phyloP scores from a whole-genome alignment of 2,888 invertebrate genomes.

The Idaea biselata region DNA sequence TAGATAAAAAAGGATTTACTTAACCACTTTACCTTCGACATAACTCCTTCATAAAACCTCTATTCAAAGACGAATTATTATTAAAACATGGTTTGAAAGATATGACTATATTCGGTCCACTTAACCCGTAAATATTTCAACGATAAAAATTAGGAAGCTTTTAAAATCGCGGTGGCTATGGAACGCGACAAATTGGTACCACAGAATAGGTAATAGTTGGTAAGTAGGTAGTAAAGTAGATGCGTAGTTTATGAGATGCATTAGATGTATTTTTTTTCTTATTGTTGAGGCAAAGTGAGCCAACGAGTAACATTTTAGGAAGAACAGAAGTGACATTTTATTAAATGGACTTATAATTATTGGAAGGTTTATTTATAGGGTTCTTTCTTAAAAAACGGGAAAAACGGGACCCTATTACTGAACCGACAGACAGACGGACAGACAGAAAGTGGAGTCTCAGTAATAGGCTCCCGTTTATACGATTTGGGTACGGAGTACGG shows the following conservation, averaged over 20 bases:
- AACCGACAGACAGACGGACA: too few relatives aligned
- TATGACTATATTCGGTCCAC: not conserved
- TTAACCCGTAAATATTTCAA: not conserved
- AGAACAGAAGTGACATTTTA: too few relatives aligned
- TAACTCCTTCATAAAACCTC: not conserved
- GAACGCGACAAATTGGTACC: conserved; percentile 17
- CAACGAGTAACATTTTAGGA: conserved; percentile 15
- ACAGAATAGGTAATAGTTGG: not conserved
- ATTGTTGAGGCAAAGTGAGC: not conserved
- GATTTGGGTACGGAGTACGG: too few relatives aligned
- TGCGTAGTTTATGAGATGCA: conserved; percentile 23
- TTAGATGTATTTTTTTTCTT: conserved; percentile 7
- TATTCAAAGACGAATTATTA: not conserved
- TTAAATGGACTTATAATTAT: too few relatives aligned
- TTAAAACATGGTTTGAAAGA: not conserved
- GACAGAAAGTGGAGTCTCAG: too few relatives aligned
- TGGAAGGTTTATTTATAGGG: too few relatives aligned
- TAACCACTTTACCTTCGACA: not conserved
- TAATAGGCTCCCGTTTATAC: too few relatives aligned
- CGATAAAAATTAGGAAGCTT: not conserved
- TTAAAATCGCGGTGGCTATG: not conserved
- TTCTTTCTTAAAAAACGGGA: too few relatives aligned
- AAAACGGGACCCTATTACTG: too few relatives aligned
- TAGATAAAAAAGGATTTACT: not conserved
- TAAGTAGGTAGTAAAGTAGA: conserved; percentile 11